phyloP scores from a whole-genome alignment of 2,888 invertebrate genomes.

The Venusia cambrica region DNA sequence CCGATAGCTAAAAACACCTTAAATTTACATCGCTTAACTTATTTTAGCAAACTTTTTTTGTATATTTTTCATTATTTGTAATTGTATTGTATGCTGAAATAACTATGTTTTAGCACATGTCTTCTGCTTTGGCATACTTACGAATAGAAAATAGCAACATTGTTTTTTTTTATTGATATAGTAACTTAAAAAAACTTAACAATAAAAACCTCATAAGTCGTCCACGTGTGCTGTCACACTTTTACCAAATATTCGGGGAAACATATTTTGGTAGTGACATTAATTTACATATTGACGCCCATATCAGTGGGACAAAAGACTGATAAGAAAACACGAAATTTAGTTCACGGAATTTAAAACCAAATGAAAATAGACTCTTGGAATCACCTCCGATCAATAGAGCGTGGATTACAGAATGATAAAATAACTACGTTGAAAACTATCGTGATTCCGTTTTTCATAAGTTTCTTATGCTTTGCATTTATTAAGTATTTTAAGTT shows the following conservation, averaged over 20 bases:
- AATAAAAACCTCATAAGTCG: constrained; percentile 49
- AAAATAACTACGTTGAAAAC: no score
- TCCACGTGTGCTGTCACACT: constrained; percentile 36
- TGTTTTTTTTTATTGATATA: constrained; percentile 35
- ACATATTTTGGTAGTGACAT: no score
- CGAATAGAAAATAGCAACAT: constrained; percentile 67
- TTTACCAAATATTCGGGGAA: no score
- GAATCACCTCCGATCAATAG: no score
- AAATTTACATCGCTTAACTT: constrained; percentile 47
- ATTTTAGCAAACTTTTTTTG: constrained; percentile 62
- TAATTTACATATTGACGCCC: no score
- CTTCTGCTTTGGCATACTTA: constrained; percentile 75
- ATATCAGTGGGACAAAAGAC: no score
- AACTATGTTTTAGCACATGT: constrained; percentile 44
- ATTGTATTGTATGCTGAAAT: constrained; percentile 32
- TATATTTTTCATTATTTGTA: constrained; percentile 28
- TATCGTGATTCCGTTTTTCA: no score
- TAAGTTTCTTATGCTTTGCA: no score
- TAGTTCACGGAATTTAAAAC: no score
- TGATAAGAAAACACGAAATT: no score
- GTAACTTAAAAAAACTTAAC: constrained; percentile 71
- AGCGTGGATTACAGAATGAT: no score
- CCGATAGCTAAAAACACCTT: constrained; percentile 28
- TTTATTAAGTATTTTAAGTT: neutral
- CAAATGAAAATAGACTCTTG: no score